phyloP scores from a whole-genome alignment of 2,888 invertebrate genomes.

The Platerodrilus igneus region DNA sequence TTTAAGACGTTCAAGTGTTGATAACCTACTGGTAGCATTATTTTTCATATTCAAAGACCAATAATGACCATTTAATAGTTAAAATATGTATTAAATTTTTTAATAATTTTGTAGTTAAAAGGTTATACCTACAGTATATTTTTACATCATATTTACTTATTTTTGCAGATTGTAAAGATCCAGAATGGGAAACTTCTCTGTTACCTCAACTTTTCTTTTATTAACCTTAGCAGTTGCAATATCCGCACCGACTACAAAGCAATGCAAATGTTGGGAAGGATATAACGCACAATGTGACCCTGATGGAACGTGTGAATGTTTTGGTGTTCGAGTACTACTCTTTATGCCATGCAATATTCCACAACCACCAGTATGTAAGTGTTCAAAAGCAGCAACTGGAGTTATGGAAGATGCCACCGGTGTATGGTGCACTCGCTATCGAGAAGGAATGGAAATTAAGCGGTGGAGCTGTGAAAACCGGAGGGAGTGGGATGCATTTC shows the following conservation, averaged over 20 bases:
- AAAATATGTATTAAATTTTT: no score
- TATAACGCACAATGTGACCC: constrained; percentile 15
- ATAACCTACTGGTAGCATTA: no score
- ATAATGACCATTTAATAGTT: no score
- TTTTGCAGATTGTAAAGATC: no score
- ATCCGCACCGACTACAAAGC: constrained; percentile 6
- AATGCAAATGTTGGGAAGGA: constrained; percentile 26
- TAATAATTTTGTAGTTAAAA: no score
- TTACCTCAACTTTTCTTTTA: no score
- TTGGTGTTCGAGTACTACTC: constrained; percentile 19
- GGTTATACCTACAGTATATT: no score
- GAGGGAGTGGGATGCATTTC: constrained; percentile 16
- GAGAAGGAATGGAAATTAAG: constrained; percentile 12
- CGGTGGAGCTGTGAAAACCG: constrained; percentile 19
- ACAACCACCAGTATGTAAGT: constrained; percentile 24
- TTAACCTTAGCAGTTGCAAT: constrained; percentile 1
- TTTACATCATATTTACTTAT: no score
- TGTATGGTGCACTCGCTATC: constrained; percentile 15
- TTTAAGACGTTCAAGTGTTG: no score
- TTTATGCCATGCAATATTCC: constrained; percentile 26
- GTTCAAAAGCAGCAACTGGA: constrained; percentile 20
- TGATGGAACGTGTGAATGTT: constrained; percentile 19
- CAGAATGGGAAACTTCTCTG: no score
- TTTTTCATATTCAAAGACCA: no score
- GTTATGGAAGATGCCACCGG: constrained; percentile 16